phyloP scores from a whole-genome alignment of 1,140 invertebrate genomes.

The Sycobia sp. region DNA sequence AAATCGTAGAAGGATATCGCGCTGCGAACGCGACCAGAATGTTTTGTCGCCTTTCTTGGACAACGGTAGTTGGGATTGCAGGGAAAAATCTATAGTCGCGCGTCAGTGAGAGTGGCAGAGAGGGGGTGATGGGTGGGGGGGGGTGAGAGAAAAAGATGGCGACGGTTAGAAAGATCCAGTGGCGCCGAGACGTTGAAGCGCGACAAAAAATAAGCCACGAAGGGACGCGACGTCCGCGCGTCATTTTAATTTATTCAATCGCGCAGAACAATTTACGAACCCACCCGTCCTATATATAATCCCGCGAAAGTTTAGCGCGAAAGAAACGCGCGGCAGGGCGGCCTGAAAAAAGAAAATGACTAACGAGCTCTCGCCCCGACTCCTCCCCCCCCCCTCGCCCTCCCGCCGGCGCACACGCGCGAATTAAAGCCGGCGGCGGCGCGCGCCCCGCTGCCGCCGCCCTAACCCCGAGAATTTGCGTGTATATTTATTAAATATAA shows the following conservation, averaged over 20 bases:
- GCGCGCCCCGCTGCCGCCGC: not conserved
- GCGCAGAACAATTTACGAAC: slow-evolving; percentile 20
- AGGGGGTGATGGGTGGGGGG: too few species aligned
- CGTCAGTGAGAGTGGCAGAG: too few species aligned
- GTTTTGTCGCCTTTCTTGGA: slow-evolving; percentile 28
- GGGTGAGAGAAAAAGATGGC: too few species aligned
- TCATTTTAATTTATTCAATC: slow-evolving; percentile 28
- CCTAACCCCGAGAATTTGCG: not conserved
- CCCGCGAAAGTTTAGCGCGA: too few species aligned
- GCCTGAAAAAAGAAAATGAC: not conserved
- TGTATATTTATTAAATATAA: slow-evolving; percentile 8
- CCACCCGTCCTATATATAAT: too few species aligned
- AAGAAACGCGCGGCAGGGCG: not conserved
- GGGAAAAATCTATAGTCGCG: too few species aligned
- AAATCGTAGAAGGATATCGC: slow-evolving; percentile 3
- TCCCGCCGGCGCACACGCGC: too few species aligned
- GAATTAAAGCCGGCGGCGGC: not conserved
- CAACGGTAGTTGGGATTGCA: slow-evolving; percentile 16
- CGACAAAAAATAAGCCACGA: not conserved
- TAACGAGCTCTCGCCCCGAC: slow-evolving; percentile 9
- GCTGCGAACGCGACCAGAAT: slow-evolving; percentile 2
- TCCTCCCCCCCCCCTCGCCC: too few species aligned
- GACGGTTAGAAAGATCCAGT: too few species aligned
- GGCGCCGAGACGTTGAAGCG: too few species aligned
- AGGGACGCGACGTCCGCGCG: too few species aligned